Conservation (phyloP, 92 coral and sea anemone genomes). For the Zoanthus solanderi region DNA sequence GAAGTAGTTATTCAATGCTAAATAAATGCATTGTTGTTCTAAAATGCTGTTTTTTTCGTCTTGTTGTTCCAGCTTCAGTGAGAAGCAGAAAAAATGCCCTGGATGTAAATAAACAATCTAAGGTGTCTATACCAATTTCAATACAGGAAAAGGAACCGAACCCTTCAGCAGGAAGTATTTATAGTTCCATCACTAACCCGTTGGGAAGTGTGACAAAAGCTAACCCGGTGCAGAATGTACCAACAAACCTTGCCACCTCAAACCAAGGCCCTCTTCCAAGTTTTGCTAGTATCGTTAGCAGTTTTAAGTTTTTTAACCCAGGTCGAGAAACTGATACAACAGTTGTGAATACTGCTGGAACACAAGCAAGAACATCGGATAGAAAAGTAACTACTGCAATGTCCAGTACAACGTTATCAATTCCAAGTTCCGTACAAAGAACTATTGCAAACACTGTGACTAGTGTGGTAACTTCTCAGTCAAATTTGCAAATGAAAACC, state of each 20-base stretch:
- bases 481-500: neutral
- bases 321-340: slow-evolving; percentile 36
- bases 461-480: neutral
- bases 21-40: neutral
- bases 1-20: too few relatives aligned
- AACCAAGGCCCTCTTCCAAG: slow-evolving; percentile 92
- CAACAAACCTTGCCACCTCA: slow-evolving; percentile 76
- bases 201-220: slow-evolving; percentile 67
- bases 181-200: slow-evolving; percentile 59
- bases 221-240: slow-evolving; percentile 93
- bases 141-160: slow-evolving; percentile 19
- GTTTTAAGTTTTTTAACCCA: slow-evolving; percentile 86
- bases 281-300: slow-evolving; percentile 91
- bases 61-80: neutral
- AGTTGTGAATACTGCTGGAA: slow-evolving; percentile 1
- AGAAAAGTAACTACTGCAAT: neutral
- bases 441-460: slow-evolving; percentile 11
- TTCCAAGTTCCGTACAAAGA: slow-evolving; percentile 4
- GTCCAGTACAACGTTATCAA: neutral
- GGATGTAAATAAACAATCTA: slow-evolving; percentile 17
- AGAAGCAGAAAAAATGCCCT: slow-evolving; percentile 17
- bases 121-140: slow-evolving; percentile 14
- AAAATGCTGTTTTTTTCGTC: neutral
- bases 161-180: slow-evolving; percentile 36
- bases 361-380: neutral